These are phyloP conservation scores for Schizotus pectinicornis DNA, from an alignment of 2,888 invertebrate genomes.

Conservation along the genomic window DNA sequence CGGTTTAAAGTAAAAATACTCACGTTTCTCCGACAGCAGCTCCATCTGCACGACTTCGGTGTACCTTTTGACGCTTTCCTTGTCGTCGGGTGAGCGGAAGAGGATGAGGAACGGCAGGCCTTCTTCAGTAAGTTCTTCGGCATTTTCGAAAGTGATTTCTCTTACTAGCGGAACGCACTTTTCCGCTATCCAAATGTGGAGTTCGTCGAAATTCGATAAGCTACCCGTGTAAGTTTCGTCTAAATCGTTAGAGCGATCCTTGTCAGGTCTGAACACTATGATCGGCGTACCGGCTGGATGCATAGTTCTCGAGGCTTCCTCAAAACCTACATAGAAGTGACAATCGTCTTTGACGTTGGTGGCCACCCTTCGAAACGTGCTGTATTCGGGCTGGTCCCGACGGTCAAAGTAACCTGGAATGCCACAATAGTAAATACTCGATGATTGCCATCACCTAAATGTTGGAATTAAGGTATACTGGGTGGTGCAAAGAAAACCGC, in stretches of 20 bases:
- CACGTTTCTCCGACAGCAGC: slow-evolving; percentile 89
- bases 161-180: slow-evolving; percentile 96
- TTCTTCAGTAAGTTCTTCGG: slow-evolving; percentile 98
- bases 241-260: slow-evolving; percentile 77
- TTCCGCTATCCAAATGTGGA: slow-evolving; percentile 89
- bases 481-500: no score
- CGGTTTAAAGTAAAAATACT: slow-evolving; percentile 57
- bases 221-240: slow-evolving; percentile 85
- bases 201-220: slow-evolving; percentile 77
- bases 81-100: slow-evolving; percentile 87
- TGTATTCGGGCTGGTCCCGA: slow-evolving; percentile 81
- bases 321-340: slow-evolving; percentile 90
- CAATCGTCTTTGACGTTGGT: slow-evolving; percentile 94
- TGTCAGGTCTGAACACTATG: slow-evolving; percentile 83
- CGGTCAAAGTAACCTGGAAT: slow-evolving; percentile 75
- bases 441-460: no score
- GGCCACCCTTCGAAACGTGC: slow-evolving; percentile 80
- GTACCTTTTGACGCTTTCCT: slow-evolving; percentile 83
- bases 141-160: slow-evolving; percentile 99
- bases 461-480: no score
- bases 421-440: background rate
- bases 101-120: slow-evolving; percentile 97
- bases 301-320: slow-evolving; percentile 80
- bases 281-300: slow-evolving; percentile 85
- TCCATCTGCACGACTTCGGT: slow-evolving; percentile 80